Percentiles rank a stretch among this genome's conserved stretches.
Evolutionary conservation across 2,888 invertebrate species (phyloP).

Genomic region (Zonitis immaculata): DNA sequence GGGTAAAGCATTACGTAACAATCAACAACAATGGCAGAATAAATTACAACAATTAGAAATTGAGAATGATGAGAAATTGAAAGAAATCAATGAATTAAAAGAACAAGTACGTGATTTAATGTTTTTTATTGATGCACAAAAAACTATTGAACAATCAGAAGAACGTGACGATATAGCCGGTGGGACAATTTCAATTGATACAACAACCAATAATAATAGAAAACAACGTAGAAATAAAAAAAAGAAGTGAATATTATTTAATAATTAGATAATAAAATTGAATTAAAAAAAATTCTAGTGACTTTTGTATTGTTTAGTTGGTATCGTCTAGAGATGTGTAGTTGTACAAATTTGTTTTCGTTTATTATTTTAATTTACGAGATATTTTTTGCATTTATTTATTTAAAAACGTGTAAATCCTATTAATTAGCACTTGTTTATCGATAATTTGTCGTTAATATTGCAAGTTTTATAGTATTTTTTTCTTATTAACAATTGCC

Average conservation of each 20-base stretch:
- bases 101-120: conserved; percentile 95
- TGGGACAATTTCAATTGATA: conserved; percentile 57
- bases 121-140: conserved; percentile 91
- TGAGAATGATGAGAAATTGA: conserved; percentile 50
- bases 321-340: too few relatives aligned
- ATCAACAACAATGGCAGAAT: conserved; percentile 69
- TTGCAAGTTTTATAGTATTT: too few relatives aligned
- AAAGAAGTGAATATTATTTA: conserved; percentile 14
- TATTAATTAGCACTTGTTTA: too few relatives aligned
- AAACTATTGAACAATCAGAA: conserved; percentile 53
- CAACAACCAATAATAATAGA: conserved; percentile 30
- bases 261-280: too few relatives aligned
- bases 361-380: too few relatives aligned
- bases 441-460: too few relatives aligned
- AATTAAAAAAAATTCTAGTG: too few relatives aligned
- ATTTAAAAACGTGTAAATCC: too few relatives aligned
- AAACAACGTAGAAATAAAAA: conserved; percentile 28
- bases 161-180: conserved; percentile 57
- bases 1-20: conserved; percentile 69
- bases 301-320: too few relatives aligned
- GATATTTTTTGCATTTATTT: too few relatives aligned
- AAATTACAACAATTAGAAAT: conserved; percentile 57
- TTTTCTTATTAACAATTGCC: too few relatives aligned
- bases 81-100: conserved; percentile 75
- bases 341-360: too few relatives aligned